Evolutionary conservation across 2,888 invertebrate species (phyloP).

Genomic region (Ryuthela nishihirai): DNA sequence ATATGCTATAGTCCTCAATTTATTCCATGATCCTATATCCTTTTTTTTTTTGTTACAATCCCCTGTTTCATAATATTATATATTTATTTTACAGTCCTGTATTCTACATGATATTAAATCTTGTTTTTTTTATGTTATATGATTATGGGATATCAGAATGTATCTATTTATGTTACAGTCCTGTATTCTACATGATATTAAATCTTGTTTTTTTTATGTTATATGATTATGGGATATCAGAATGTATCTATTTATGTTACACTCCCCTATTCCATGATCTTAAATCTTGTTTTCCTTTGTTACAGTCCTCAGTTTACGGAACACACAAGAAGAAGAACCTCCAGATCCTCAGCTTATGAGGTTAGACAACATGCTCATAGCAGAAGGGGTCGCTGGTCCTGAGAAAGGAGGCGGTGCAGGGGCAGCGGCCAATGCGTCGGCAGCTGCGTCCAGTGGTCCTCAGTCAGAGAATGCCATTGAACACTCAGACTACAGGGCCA

Average conservation of each 20-base stretch:
- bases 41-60: no score
- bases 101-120: no score
- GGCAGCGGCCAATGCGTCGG: conserved; percentile 70
- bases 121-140: no score
- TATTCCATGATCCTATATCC: no score
- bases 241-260: no score
- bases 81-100: no score
- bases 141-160: no score
- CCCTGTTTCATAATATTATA: no score
- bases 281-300: conserved; percentile 42
- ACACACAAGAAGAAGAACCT: conserved; percentile 96
- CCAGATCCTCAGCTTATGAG: conserved; percentile 98
- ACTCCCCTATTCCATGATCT: no score
- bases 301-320: conserved; percentile 84
- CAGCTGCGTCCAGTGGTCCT: conserved; percentile 62
- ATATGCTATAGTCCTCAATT: no score
- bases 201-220: background rate
- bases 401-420: conserved; percentile 71
- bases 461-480: conserved; percentile 94
- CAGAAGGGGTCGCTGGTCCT: conserved; percentile 95
- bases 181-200: background rate
- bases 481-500: conserved; percentile 98
- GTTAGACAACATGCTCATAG: conserved; percentile 94
- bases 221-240: background rate
- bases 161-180: background rate